phyloP scores from a whole-genome alignment of 1,140 invertebrate genomes.

The Camponotus vicinus region DNA sequence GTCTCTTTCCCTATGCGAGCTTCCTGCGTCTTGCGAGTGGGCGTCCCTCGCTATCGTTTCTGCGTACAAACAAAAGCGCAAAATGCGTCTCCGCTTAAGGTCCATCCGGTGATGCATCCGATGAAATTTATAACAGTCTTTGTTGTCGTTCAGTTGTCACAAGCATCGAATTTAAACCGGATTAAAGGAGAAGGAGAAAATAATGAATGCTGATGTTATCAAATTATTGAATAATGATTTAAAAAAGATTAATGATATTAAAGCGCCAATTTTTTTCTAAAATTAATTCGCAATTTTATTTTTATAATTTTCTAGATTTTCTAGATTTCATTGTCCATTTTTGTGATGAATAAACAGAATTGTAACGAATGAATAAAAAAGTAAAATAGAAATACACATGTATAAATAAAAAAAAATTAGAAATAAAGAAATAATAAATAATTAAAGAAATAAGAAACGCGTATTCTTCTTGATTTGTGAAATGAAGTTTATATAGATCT shows the following conservation, averaged over 20 bases:
- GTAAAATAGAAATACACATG: no score
- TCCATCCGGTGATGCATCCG: slow-evolving; percentile 10
- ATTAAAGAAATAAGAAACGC: not conserved
- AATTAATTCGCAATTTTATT: no score
- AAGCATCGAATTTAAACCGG: slow-evolving; percentile 2
- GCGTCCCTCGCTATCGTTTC: slow-evolving; percentile 69
- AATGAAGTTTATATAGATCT: not conserved
- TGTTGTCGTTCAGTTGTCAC: not conserved
- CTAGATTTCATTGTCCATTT: not conserved
- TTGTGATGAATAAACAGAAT: slow-evolving; percentile 1
- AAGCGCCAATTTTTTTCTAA: not conserved
- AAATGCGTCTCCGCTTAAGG: slow-evolving; percentile 54
- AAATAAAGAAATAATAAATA: no score
- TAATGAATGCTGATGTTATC: not conserved
- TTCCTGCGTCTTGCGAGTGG: slow-evolving; percentile 69
- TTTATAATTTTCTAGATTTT: not conserved
- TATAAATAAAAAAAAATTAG: not conserved
- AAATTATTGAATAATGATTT: slow-evolving; percentile 9
- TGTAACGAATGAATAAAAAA: not conserved
- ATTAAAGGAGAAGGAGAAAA: not conserved
- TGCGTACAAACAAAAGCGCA: slow-evolving; percentile 72
- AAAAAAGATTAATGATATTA: not conserved
- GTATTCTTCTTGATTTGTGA: not conserved
- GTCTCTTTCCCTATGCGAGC: slow-evolving; percentile 60
- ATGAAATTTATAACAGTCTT: slow-evolving; percentile 44